phyloP scores from a whole-genome alignment of 2,113 vertebrate species.

The Eolophus roseicapilla region DNA sequence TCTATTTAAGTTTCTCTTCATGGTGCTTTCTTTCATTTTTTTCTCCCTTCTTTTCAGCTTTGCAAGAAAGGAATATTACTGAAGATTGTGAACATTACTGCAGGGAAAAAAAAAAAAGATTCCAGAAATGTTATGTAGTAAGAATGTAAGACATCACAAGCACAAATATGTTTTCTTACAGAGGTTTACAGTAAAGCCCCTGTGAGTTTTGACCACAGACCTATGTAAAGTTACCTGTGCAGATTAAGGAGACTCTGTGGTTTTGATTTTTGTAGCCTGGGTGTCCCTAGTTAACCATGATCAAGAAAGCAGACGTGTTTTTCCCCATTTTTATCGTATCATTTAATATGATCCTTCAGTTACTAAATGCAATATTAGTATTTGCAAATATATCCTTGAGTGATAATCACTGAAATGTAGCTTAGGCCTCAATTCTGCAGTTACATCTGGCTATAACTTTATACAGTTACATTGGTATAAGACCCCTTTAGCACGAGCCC shows the following conservation, averaged over 20 bases:
- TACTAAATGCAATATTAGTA: background rate
- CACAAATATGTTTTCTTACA: background rate
- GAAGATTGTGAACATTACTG: background rate
- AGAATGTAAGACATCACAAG: background rate
- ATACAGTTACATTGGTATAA: background rate
- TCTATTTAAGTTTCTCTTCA: background rate
- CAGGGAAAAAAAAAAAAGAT: background rate
- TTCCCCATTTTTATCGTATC: background rate
- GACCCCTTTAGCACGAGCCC: background rate
- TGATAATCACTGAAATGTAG: background rate
- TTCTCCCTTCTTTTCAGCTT: background rate
- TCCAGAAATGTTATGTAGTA: background rate
- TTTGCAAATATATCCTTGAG: background rate
- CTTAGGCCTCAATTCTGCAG: background rate
- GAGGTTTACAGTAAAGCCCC: slow-evolving; percentile 37
- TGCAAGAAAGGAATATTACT: background rate
- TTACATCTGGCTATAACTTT: background rate
- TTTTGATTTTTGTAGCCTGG: slow-evolving; percentile 8
- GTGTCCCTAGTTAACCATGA: background rate
- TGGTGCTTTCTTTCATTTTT: background rate
- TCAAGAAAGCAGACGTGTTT: background rate
- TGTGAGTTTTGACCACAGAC: slow-evolving; percentile 36
- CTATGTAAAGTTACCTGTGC: background rate
- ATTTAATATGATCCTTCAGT: background rate
- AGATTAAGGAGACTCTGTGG: slow-evolving; percentile 25